A percentile compares a stretch with the other conserved stretches of the same genome.
phyloP scores from a whole-genome alignment of 2,797 vertebrate species.

The Pitangus sulphuratus region DNA sequence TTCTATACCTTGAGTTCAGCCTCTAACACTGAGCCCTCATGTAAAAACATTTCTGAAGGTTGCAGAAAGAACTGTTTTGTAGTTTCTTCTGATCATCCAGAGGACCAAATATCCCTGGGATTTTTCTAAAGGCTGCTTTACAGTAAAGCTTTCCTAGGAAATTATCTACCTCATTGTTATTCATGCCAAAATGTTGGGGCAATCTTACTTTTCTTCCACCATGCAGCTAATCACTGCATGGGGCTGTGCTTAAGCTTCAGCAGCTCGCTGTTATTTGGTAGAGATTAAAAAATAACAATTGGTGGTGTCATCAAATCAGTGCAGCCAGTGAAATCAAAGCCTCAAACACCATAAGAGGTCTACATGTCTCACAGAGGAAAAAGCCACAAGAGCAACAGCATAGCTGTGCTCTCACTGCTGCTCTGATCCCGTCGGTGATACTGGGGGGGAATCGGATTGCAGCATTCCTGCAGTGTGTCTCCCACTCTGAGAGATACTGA shows the following conservation, averaged over 20 bases:
- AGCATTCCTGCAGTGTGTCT: neutral
- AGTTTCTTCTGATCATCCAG: neutral
- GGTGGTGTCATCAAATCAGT: neutral
- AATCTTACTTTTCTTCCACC: neutral
- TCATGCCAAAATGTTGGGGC: neutral
- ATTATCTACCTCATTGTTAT: neutral
- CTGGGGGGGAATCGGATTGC: neutral
- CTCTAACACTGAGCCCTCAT: neutral
- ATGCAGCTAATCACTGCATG: neutral
- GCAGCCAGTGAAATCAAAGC: constrained; percentile 21
- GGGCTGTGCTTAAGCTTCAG: neutral
- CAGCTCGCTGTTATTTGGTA: neutral
- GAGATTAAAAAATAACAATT: constrained; percentile 36
- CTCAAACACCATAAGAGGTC: neutral
- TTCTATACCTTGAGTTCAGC: neutral
- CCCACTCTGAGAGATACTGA: neutral
- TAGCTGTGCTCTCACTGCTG: neutral
- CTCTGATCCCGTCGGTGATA: neutral
- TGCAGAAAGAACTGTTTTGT: neutral
- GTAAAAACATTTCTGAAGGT: neutral
- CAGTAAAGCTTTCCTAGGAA: neutral
- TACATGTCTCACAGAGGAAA: neutral
- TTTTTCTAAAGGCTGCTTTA: neutral
- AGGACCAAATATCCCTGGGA: neutral
- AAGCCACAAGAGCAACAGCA: neutral